Evolutionary conservation across 2,797 vertebrate genomes (phyloP).

Genomic region (Sebastes kiyomatsui): DNA sequence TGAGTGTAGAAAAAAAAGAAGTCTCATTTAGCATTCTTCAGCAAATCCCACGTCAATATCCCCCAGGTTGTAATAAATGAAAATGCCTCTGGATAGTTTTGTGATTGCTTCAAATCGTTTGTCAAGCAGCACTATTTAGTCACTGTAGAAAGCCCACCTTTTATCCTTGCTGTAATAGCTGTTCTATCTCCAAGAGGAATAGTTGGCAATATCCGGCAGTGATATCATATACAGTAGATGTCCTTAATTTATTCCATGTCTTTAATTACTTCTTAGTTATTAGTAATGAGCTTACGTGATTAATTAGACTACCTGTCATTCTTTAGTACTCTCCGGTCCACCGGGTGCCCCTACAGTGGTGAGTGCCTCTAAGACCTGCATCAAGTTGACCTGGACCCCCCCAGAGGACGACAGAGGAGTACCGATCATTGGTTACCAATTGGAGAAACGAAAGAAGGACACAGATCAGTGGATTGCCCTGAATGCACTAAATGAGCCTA

Average conservation of each 20-base stretch:
- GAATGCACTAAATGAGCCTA: slow-evolving; percentile 72
- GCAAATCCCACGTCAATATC: slow-evolving; percentile 40
- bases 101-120: slow-evolving; percentile 27
- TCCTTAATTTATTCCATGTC: slow-evolving; percentile 6
- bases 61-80: slow-evolving; percentile 44
- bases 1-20: slow-evolving; percentile 66
- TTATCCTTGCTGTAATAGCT: background rate
- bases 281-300: slow-evolving; percentile 3
- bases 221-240: background rate
- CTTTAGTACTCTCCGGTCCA: slow-evolving; percentile 81
- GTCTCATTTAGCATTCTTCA: slow-evolving; percentile 43
- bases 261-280: slow-evolving; percentile 13
- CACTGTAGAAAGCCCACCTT: background rate
- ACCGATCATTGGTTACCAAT: slow-evolving; percentile 82
- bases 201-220: slow-evolving; percentile 12
- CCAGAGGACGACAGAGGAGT: slow-evolving; percentile 79
- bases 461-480: slow-evolving; percentile 82
- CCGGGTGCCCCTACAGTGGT: slow-evolving; percentile 81
- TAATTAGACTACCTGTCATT: slow-evolving; percentile 21
- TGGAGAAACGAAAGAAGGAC: slow-evolving; percentile 88
- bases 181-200: background rate
- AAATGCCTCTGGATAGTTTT: slow-evolving; percentile 39
- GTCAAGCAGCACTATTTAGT: slow-evolving; percentile 20
- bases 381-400: slow-evolving; percentile 84
- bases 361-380: slow-evolving; percentile 78